These are phyloP conservation scores for Himantopus leucocephalus DNA, from an alignment of 2,113 vertebrate species.

Conservation along the genomic window DNA sequence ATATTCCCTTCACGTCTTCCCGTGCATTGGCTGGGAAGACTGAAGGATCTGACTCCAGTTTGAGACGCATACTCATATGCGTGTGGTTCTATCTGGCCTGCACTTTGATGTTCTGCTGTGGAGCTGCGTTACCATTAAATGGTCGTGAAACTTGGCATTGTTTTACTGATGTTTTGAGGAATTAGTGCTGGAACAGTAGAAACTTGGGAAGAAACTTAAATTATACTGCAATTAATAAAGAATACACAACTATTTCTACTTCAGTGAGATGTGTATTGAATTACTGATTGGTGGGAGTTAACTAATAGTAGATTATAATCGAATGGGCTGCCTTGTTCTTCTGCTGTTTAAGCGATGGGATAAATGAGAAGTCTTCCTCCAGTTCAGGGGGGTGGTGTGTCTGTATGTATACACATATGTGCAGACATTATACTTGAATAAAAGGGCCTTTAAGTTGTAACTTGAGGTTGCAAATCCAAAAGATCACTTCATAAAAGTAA, in stretches of 20 bases:
- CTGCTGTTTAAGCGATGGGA: neutral
- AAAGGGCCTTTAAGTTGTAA: neutral
- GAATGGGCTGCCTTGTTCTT: neutral
- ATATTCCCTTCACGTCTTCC: neutral
- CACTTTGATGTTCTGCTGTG: neutral
- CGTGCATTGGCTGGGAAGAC: neutral
- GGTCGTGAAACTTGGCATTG: neutral
- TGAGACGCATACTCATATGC: fast-evolving
- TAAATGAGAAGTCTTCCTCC: neutral
- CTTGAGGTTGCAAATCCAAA: neutral
- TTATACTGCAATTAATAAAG: neutral
- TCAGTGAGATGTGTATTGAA: neutral
- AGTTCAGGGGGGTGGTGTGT: neutral
- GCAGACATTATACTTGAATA: neutral
- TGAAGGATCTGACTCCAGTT: neutral
- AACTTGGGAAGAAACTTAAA: neutral
- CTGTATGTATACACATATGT: neutral
- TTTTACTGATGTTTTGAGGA: neutral
- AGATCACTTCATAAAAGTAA: neutral
- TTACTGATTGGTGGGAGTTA: neutral
- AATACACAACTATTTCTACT: neutral
- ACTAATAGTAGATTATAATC: neutral
- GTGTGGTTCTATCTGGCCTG: neutral
- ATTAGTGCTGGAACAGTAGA: neutral
- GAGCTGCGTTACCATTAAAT: neutral